Evolutionary conservation across 2,113 vertebrate genomes (phyloP).

Genomic region (Ameiurus melas): DNA sequence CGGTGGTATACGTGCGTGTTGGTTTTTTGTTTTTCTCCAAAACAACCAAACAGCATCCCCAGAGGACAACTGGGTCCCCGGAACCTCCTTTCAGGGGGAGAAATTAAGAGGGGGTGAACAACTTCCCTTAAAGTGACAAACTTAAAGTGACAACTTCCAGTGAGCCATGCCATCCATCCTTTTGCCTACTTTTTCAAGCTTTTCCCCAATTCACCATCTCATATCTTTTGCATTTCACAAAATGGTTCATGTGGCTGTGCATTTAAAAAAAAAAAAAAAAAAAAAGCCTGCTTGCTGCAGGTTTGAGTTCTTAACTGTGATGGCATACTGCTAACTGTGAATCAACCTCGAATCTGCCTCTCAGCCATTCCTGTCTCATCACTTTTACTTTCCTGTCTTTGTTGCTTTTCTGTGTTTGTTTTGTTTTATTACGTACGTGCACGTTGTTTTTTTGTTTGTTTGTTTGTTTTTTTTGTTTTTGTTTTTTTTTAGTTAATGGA

Average conservation of each 20-base stretch:
- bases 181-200: slow-evolving; percentile 24
- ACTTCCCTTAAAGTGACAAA: slow-evolving; percentile 71
- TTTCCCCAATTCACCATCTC: background rate
- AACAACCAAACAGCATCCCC: background rate
- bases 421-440: slow-evolving; percentile 48
- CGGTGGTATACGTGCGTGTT: slow-evolving; percentile 55
- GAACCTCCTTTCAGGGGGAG: slow-evolving; percentile 42
- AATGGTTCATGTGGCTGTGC: slow-evolving; percentile 69
- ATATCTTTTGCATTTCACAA: slow-evolving; percentile 60
- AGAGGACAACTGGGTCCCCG: slow-evolving; percentile 34
- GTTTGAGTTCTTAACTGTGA: slow-evolving; percentile 79
- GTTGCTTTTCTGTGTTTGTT: slow-evolving; percentile 7
- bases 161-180: slow-evolving; percentile 68
- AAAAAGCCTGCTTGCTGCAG: slow-evolving; percentile 71
- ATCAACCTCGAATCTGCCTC: slow-evolving; percentile 74
- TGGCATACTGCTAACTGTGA: slow-evolving; percentile 79
- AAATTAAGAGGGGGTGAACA: slow-evolving; percentile 62
- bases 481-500: slow-evolving; percentile 39
- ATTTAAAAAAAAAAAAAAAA: slow-evolving; percentile 36
- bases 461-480: too few relatives aligned
- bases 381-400: slow-evolving; percentile 27
- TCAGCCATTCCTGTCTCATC: slow-evolving; percentile 50
- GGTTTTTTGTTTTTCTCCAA: slow-evolving; percentile 51
- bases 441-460: too few relatives aligned
- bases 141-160: slow-evolving; percentile 70